Conservation (phyloP, 2,797 vertebrate genomes). For the Rhabdophis nuchalis region DNA sequence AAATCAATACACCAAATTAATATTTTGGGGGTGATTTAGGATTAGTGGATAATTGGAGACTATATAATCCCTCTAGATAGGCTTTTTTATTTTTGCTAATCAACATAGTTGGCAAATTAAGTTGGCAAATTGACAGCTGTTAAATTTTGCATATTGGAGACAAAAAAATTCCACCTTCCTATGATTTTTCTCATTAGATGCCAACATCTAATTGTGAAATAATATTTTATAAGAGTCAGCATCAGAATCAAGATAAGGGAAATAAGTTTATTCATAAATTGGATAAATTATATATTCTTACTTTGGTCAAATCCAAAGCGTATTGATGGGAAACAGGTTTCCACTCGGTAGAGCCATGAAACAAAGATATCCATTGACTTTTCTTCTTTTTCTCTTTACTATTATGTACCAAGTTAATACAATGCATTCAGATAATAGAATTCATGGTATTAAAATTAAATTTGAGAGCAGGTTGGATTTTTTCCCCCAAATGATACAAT, state of each 20-base stretch:
- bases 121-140: background rate
- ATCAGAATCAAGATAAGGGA: background rate
- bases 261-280: background rate
- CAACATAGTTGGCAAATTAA: background rate
- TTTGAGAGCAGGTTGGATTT: background rate
- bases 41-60: background rate
- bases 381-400: background rate
- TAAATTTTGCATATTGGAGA: background rate
- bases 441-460: background rate
- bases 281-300: background rate
- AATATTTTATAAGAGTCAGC: background rate
- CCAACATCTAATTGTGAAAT: background rate
- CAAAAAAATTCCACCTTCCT: background rate
- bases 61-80: background rate
- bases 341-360: background rate
- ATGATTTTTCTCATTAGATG: background rate
- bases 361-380: background rate
- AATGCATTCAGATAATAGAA: background rate
- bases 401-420: background rate
- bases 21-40: background rate
- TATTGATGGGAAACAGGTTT: background rate
- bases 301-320: background rate
- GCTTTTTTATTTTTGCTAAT: background rate
- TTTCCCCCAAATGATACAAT: background rate
- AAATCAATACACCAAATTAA: background rate